A percentile compares a stretch with the other conserved stretches of the same genome.
phyloP scores from a whole-genome alignment of 2,113 vertebrate genomes.

The Triplophysa tibetana region DNA sequence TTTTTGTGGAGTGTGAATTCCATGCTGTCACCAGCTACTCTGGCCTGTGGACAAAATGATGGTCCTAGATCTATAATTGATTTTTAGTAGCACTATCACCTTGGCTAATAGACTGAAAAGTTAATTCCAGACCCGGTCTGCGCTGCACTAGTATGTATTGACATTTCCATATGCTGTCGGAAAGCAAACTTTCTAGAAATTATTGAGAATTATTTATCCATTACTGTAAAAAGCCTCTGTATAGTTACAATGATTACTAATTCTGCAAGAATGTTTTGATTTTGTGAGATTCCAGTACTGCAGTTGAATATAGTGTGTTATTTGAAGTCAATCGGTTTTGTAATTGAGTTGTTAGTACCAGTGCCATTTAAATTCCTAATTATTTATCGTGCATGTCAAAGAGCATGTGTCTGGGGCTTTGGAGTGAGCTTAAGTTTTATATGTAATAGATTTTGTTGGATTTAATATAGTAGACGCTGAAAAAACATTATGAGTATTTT shows the following conservation, averaged over 20 bases:
- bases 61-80: too few species aligned
- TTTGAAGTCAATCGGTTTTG: constrained; percentile 31
- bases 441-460: constrained; percentile 12
- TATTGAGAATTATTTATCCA: not conserved
- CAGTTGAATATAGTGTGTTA: not conserved
- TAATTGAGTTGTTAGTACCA: constrained; percentile 42
- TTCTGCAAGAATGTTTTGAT: not conserved
- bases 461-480: constrained; percentile 2
- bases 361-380: constrained; percentile 24
- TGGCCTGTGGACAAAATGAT: too few species aligned
- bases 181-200: not conserved
- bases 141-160: too few species aligned
- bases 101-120: too few species aligned
- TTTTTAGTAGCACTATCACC: too few species aligned
- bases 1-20: too few species aligned
- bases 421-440: not conserved
- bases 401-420: not conserved
- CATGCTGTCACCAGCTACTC: too few species aligned
- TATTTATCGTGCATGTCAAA: constrained; percentile 28
- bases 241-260: not conserved
- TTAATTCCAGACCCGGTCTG: too few species aligned
- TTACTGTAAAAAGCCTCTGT: not conserved
- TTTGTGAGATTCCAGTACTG: not conserved
- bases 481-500: not conserved
- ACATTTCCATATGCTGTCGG: not conserved